Percentiles rank a stretch among this genome's conserved stretches.
These are phyloP conservation scores for Asbolus verrucosus DNA, from an alignment of 1,140 invertebrate species.

Conservation along the genomic window DNA sequence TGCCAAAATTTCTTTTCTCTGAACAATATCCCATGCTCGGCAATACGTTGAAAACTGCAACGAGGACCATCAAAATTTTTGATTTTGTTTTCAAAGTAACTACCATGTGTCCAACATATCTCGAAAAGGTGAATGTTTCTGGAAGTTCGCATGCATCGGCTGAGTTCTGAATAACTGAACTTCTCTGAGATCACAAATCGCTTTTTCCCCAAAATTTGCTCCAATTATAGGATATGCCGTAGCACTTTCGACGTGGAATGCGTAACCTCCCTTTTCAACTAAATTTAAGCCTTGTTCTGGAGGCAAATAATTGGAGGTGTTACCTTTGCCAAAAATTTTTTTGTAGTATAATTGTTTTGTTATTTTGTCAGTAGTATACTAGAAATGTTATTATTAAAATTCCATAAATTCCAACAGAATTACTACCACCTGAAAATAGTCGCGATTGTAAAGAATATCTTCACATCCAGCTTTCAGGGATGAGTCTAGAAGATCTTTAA, in stretches of 20 bases:
- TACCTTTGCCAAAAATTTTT: slow-evolving; percentile 42
- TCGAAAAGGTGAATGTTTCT: slow-evolving; percentile 50
- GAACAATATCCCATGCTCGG: slow-evolving; percentile 22
- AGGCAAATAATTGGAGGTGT: slow-evolving; percentile 23
- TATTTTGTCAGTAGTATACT: slow-evolving; percentile 45
- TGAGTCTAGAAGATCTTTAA: slow-evolving; percentile 33
- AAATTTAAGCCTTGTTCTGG: slow-evolving; percentile 48
- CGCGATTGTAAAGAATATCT: slow-evolving; percentile 31
- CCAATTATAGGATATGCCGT: slow-evolving; percentile 55
- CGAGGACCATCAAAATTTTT: not conserved
- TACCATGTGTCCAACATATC: slow-evolving; percentile 52
- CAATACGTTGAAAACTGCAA: slow-evolving; percentile 39
- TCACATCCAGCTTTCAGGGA: slow-evolving; percentile 38
- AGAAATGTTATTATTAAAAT: not conserved
- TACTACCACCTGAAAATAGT: slow-evolving; percentile 38
- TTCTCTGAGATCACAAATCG: slow-evolving; percentile 53
- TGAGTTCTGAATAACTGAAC: slow-evolving; percentile 44
- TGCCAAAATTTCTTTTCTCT: slow-evolving; percentile 42
- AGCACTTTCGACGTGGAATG: slow-evolving; percentile 52
- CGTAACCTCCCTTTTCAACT: slow-evolving; percentile 49
- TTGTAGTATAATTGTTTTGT: slow-evolving; percentile 29
- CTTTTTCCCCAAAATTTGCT: slow-evolving; percentile 43
- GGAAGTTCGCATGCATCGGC: slow-evolving; percentile 37
- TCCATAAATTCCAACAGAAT: no score
- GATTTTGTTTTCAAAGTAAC: not conserved